Percentiles rank a stretch among this genome's conserved stretches.
These are phyloP conservation scores for Dermatophagoides farinae DNA, from an alignment of 1,140 invertebrate genomes.

Conservation along the genomic window DNA sequence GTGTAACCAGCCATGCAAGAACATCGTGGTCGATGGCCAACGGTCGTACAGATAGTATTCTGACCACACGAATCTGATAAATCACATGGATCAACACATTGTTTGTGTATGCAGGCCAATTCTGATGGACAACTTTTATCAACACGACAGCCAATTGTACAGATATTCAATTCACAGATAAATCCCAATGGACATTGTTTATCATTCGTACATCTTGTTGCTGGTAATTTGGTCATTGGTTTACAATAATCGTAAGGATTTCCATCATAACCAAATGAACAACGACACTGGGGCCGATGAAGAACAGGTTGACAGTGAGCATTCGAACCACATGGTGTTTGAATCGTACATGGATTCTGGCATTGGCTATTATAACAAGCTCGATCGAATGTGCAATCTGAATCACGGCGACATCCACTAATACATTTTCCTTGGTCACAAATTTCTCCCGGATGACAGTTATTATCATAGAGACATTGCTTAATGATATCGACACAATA, in stretches of 20 bases:
- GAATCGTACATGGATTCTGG: conserved; percentile 27
- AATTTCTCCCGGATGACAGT: conserved; percentile 38
- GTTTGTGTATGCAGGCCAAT: conserved; percentile 43
- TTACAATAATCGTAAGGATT: conserved; percentile 45
- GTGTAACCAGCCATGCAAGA: conserved; percentile 46
- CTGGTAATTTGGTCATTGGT: conserved; percentile 11
- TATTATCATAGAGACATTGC: conserved; percentile 6
- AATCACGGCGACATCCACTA: conserved; percentile 49
- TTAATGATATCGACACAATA: conserved; percentile 8
- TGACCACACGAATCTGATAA: conserved; percentile 53
- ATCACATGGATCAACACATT: conserved; percentile 51
- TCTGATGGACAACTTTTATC: conserved; percentile 29
- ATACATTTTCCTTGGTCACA: conserved; percentile 63
- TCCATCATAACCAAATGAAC: conserved; percentile 52
- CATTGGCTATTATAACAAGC: conserved; percentile 62
- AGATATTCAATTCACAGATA: conserved; percentile 49
- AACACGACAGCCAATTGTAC: conserved; percentile 26
- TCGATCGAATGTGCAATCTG: conserved; percentile 52
- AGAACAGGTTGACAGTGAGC: conserved; percentile 55
- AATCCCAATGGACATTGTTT: conserved; percentile 48
- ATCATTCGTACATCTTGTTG: conserved; percentile 32
- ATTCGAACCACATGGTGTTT: conserved; percentile 55
- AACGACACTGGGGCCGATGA: conserved; percentile 57
- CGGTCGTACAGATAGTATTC: conserved; percentile 42
- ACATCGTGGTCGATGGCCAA: conserved; percentile 55